A percentile compares a stretch with the other conserved stretches of the same genome.
Conservation (phyloP, 2,113 vertebrate genomes). For the Microcebus griseorufus region DNA sequence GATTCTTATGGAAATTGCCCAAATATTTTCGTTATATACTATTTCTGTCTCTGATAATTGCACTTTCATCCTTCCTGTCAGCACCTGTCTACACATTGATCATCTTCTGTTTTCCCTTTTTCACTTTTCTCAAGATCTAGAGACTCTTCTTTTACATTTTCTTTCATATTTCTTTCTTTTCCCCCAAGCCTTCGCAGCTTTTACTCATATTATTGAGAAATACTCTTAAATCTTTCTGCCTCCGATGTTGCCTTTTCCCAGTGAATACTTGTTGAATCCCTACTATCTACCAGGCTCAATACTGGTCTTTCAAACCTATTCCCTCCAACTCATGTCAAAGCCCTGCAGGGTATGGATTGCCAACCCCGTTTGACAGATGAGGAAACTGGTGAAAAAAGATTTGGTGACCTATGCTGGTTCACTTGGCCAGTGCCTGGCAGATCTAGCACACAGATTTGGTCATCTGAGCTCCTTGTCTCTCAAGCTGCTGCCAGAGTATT, state of each 20-base stretch:
- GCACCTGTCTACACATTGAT: not conserved
- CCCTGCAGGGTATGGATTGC: not conserved
- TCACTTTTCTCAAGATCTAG: not conserved
- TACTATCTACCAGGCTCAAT: not conserved
- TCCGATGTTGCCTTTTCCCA: not conserved
- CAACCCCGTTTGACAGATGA: not conserved
- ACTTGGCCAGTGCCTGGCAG: not conserved
- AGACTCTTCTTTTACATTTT: not conserved
- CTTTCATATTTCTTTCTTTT: not conserved
- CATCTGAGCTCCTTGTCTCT: not conserved
- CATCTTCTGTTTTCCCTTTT: not conserved
- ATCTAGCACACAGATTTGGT: not conserved
- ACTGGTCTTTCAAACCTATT: not conserved
- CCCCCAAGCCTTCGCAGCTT: not conserved
- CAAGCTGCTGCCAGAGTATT: not conserved
- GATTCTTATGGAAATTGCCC: not conserved
- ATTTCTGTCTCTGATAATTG: not conserved
- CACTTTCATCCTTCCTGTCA: not conserved
- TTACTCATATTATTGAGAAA: not conserved
- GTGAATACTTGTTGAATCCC: not conserved
- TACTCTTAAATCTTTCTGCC: not conserved
- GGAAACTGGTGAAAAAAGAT: not conserved
- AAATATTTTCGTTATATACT: not conserved
- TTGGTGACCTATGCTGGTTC: not conserved
- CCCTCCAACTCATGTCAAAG: not conserved